phyloP scores from a whole-genome alignment of 2,797 vertebrate genomes.

The Chelmon rostratus region DNA sequence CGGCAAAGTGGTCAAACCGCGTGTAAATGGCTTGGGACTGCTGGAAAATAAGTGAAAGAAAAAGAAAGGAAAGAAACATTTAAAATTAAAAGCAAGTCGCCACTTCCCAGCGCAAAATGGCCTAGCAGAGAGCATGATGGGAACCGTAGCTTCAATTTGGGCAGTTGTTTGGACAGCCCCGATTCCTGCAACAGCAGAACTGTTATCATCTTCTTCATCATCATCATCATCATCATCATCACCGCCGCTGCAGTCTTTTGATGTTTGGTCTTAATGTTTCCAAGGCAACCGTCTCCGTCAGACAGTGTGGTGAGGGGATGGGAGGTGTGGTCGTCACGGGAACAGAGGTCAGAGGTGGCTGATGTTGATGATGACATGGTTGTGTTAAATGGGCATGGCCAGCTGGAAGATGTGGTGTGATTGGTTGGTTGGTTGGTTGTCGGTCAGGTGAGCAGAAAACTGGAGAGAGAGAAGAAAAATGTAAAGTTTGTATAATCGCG shows the following conservation, averaged over 20 bases:
- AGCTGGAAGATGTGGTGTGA: constrained; percentile 81
- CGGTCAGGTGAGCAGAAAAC: constrained; percentile 66
- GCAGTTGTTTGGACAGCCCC: constrained; percentile 50
- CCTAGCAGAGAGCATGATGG: constrained; percentile 76
- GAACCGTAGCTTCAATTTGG: constrained; percentile 62
- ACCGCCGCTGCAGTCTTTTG: constrained; percentile 55
- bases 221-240: constrained; percentile 37
- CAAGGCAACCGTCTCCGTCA: constrained; percentile 74
- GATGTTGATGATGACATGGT: constrained; percentile 64
- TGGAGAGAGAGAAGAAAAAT: constrained; percentile 35
- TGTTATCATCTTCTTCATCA: constrained; percentile 46
- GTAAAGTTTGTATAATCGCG: not conserved
- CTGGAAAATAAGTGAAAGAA: constrained; percentile 32
- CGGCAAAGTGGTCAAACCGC: constrained; percentile 26
- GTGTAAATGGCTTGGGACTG: constrained; percentile 39
- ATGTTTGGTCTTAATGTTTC: constrained; percentile 73
- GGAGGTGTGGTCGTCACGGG: constrained; percentile 52
- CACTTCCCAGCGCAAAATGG: constrained; percentile 48
- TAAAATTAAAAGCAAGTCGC: constrained; percentile 59
- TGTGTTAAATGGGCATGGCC: constrained; percentile 74
- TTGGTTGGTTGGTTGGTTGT: constrained; percentile 74
- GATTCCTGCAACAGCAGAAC: constrained; percentile 52
- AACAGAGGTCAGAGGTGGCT: constrained; percentile 63
- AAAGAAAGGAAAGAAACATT: constrained; percentile 50
- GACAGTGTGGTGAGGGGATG: constrained; percentile 44